A percentile compares a stretch with the other conserved stretches of the same genome.
phyloP scores from a whole-genome alignment of 1,140 invertebrate species.

The Dinothrombium tinctorium region DNA sequence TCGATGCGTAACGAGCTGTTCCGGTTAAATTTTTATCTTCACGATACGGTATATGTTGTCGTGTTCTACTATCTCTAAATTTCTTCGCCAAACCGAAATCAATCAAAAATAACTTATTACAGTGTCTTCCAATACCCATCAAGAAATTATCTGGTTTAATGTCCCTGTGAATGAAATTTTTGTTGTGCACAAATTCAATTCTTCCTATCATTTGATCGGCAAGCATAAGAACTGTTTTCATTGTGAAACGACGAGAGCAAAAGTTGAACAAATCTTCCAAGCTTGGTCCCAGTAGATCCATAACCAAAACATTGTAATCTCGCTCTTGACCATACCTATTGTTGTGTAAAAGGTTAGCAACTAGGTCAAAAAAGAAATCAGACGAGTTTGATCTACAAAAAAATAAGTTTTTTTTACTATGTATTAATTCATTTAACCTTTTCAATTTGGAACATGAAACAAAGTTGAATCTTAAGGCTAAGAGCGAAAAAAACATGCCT shows the following conservation, averaged over 20 bases:
- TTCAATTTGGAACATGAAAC: no score
- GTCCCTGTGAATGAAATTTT: constrained; percentile 35
- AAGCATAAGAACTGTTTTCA: constrained; percentile 92
- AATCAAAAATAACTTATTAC: constrained; percentile 27
- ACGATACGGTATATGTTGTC: constrained; percentile 61
- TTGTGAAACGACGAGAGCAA: constrained; percentile 79
- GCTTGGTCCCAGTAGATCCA: constrained; percentile 84
- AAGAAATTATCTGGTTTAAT: constrained; percentile 29
- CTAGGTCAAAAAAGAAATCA: constrained; percentile 1
- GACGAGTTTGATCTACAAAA: not conserved
- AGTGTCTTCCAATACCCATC: constrained; percentile 24
- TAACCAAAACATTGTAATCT: constrained; percentile 85
- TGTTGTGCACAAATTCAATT: constrained; percentile 37
- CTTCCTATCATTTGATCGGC: constrained; percentile 54
- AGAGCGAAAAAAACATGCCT: no score
- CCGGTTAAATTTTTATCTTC: constrained; percentile 39
- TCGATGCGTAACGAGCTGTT: constrained; percentile 36
- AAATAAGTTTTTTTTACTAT: not conserved
- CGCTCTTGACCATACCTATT: constrained; percentile 73
- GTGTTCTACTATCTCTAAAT: constrained; percentile 30
- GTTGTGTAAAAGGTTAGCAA: constrained; percentile 9
- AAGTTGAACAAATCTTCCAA: constrained; percentile 93
- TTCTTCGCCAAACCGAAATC: constrained; percentile 39
- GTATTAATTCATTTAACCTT: no score
- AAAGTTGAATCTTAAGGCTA: no score